Evolutionary conservation across 2,797 vertebrate species (phyloP).

Genomic region (Gobionotothen gibberifrons): DNA sequence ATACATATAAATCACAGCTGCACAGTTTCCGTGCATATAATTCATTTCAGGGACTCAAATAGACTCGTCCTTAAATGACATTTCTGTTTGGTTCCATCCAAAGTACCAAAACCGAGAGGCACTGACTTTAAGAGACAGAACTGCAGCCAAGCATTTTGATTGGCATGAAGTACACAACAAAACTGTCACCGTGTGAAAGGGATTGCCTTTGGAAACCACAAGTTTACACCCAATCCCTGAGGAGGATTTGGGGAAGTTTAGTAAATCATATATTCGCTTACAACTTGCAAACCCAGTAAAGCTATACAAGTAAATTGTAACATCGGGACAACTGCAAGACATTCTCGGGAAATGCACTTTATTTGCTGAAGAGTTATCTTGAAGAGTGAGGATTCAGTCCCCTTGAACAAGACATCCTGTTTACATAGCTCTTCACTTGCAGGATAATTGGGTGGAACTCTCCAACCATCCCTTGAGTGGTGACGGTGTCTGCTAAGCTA

Average conservation of each 20-base stretch:
- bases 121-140: conserved; percentile 17
- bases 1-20: conserved; percentile 16
- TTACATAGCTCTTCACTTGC: conserved; percentile 47
- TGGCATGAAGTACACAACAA: background rate
- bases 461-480: conserved; percentile 28
- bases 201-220: background rate
- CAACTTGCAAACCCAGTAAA: background rate
- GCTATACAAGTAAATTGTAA: conserved; percentile 21
- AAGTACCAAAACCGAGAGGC: conserved; percentile 3
- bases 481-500: conserved; percentile 50
- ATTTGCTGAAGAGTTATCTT: conserved; percentile 22
- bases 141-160: conserved; percentile 12
- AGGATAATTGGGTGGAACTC: conserved; percentile 56
- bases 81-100: background rate
- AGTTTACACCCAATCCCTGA: background rate
- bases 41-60: background rate
- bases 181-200: background rate
- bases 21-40: background rate
- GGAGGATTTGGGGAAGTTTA: conserved; percentile 5
- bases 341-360: conserved; percentile 16
- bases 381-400: conserved; percentile 21
- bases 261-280: background rate
- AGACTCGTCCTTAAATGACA: conserved; percentile 1
- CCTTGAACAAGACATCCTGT: conserved; percentile 33
- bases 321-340: conserved; percentile 1